These are phyloP conservation scores for Thaumatotibia leucotreta DNA, from an alignment of 1,140 invertebrate genomes.

Conservation along the genomic window DNA sequence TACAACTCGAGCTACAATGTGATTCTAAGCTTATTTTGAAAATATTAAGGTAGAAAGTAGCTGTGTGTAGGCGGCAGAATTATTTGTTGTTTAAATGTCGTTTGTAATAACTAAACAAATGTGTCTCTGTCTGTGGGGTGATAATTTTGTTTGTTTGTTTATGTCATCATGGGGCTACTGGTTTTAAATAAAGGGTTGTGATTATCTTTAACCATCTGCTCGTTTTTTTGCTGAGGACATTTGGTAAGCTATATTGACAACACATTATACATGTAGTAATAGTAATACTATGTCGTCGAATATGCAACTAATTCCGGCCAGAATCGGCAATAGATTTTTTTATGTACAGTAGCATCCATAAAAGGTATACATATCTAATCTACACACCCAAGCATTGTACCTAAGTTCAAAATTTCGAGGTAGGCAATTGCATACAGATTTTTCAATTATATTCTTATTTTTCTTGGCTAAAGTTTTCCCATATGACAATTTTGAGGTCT, in stretches of 20 bases:
- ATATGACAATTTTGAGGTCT: no score
- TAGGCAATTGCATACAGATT: no score
- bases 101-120: conserved; percentile 31
- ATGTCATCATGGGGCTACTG: conserved; percentile 21
- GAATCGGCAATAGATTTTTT: no score
- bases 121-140: conserved; percentile 20
- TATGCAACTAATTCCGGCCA: no score
- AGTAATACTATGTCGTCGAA: no score
- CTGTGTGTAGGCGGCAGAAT: background rate
- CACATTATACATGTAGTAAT: background rate
- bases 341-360: no score
- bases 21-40: background rate
- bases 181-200: background rate
- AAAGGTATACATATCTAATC: no score
- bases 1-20: background rate
- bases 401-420: no score
- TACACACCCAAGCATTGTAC: no score
- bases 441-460: no score
- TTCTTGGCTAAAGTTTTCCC: no score
- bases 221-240: background rate
- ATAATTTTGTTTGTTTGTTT: conserved; percentile 29
- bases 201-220: background rate
- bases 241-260: background rate
- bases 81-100: background rate
- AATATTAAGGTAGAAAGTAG: background rate